Conservation (phyloP, 2,888 invertebrate species). For the Cremastobaeus sp. region DNA sequence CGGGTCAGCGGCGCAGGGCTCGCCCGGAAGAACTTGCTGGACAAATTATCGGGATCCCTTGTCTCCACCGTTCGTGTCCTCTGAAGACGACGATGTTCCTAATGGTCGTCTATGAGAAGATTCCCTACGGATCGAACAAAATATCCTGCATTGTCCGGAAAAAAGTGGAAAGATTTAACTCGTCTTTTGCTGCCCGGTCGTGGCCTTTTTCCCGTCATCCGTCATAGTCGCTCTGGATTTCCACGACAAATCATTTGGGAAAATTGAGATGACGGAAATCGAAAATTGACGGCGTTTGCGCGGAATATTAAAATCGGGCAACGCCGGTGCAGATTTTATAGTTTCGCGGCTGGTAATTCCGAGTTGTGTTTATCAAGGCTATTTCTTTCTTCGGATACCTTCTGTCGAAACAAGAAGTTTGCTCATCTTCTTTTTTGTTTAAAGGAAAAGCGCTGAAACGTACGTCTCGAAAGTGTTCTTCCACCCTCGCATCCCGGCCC, state of each 20-base stretch:
- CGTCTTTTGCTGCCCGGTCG: slow-evolving; percentile 16
- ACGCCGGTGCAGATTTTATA: neutral
- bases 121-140: slow-evolving; percentile 70
- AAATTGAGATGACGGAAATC: slow-evolving; percentile 26
- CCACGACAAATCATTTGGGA: slow-evolving; percentile 23
- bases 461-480: neutral
- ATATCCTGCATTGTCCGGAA: slow-evolving; percentile 70
- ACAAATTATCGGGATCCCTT: slow-evolving; percentile 72
- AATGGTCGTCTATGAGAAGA: slow-evolving; percentile 72
- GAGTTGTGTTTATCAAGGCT: too few relatives aligned
- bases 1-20: slow-evolving; percentile 71
- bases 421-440: neutral
- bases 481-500: neutral
- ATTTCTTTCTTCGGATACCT: too few relatives aligned
- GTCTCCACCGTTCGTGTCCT: slow-evolving; percentile 62
- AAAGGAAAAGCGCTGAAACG: slow-evolving; percentile 9
- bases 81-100: slow-evolving; percentile 60
- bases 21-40: slow-evolving; percentile 65
- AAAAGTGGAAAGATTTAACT: slow-evolving; percentile 31
- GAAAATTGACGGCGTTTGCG: slow-evolving; percentile 23
- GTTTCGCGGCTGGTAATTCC: neutral
- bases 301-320: slow-evolving; percentile 21
- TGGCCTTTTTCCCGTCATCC: slow-evolving; percentile 18
- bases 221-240: slow-evolving; percentile 25
- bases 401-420: slow-evolving; percentile 7